These are phyloP conservation scores for Tetraodon nigroviridis DNA, from an alignment of 2,113 vertebrate species.

Conservation along the genomic window DNA sequence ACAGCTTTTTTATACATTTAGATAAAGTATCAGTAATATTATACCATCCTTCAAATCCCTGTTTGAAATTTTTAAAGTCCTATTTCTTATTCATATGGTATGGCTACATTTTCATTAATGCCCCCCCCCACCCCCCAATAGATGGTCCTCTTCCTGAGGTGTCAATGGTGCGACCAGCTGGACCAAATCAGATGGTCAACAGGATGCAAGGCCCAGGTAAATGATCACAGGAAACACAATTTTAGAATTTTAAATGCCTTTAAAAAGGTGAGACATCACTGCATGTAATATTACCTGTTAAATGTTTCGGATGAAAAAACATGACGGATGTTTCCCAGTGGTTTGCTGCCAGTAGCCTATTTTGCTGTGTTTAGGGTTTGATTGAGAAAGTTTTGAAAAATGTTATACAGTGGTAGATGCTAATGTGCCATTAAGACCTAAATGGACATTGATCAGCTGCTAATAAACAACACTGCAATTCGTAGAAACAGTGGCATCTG, in stretches of 20 bases:
- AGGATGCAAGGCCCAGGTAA: constrained; percentile 89
- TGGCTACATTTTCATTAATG: background rate
- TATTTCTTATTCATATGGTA: background rate
- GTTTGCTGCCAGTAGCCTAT: background rate
- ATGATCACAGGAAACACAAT: background rate
- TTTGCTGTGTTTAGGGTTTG: background rate
- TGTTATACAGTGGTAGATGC: too few species aligned
- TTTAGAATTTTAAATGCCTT: background rate
- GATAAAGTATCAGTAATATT: background rate
- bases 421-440: too few species aligned
- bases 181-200: constrained; percentile 90
- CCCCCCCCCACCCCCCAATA: too few species aligned
- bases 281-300: background rate
- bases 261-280: background rate
- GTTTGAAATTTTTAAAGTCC: background rate
- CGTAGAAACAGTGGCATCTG: background rate
- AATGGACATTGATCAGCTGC: background rate
- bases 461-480: background rate
- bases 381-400: background rate
- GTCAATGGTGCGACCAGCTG: constrained; percentile 82
- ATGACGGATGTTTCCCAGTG: background rate
- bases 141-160: constrained; percentile 89
- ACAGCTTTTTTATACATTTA: background rate
- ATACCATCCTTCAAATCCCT: background rate
- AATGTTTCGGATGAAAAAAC: background rate